Evolutionary conservation across 2,797 vertebrate species (phyloP).

Genomic region (Peromyscus eremicus): DNA sequence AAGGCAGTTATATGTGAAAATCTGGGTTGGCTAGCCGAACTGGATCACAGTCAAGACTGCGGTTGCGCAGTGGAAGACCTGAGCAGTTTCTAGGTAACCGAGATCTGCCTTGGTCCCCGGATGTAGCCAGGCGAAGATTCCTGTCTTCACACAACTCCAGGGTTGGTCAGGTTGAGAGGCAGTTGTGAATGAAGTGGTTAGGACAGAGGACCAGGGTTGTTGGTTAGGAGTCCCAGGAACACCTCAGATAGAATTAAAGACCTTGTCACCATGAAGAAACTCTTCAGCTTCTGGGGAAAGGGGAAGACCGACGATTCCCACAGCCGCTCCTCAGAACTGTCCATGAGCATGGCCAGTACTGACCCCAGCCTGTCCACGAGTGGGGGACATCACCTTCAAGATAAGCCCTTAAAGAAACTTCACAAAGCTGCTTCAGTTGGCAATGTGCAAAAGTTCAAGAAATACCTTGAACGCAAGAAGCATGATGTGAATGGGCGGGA

Average conservation of each 20-base stretch:
- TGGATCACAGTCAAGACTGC: fast-evolving
- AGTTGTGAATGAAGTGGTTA: fast-evolving
- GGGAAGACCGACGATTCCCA: neutral
- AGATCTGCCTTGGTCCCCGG: neutral
- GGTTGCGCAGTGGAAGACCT: neutral
- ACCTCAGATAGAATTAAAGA: neutral
- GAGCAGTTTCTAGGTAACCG: neutral
- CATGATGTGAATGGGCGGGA: conserved; percentile 48
- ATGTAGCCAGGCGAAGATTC: neutral
- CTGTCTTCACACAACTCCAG: neutral
- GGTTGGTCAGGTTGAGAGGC: neutral
- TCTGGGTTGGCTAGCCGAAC: no score
- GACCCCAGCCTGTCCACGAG: neutral
- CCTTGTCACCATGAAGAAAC: conserved; percentile 1
- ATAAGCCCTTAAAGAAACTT: conserved; percentile 53
- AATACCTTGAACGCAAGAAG: conserved; percentile 55
- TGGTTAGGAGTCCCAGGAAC: neutral
- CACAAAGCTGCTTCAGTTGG: conserved; percentile 33
- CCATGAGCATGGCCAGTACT: neutral
- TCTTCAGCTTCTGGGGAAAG: neutral
- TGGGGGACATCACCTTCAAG: neutral
- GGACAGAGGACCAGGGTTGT: no score
- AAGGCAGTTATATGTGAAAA: neutral
- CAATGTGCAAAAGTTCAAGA: conserved; percentile 58
- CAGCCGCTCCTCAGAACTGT: neutral